Evolutionary conservation across 2,113 vertebrate species (phyloP), one percentile per base, ranked within the genome.

Genomic region (Bostrychus sinensis): DNA sequence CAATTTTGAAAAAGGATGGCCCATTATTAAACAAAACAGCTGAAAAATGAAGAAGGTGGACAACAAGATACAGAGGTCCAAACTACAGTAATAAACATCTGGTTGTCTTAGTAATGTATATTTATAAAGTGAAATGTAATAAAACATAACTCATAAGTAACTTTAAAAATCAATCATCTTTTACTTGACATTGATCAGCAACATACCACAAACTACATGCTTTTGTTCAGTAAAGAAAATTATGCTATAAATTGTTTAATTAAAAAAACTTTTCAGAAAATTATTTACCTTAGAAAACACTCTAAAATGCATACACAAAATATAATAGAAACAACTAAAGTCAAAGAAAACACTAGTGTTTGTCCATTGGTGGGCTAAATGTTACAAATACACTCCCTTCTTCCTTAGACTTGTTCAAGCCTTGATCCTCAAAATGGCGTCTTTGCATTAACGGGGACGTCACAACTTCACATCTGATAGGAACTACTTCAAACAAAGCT

Each of bases 371-470:
- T 87, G 91, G 88, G 54, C 92, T 82, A 20, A 93, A 93, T 51
- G 94, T 92, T 62, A 95, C 91, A 72, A 90, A 93, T 23, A 92
- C 92, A 0, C 81, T 84, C 25, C 92, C 90, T 1, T 89, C 86
- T 26, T 92, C 91, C 41, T 91, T 92, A 37, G 82, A 64, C 9
- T 70, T 76, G 62, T 81, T 75, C 5, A 56, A 72, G 63, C 90
- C 86, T 25, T 87, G 82, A 62, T 92, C 77, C 0, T 79, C 61
- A 9, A 92, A 88, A 50, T 48, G 76, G 56, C 77, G 89, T 51
- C 85, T 92, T 62, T 38, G 72, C 34, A 72, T 65, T 39, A 80
- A 23, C 0, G 95, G 93, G 1, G 94, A 93, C 32, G 92, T 55
- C 20, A 91, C 81, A 7, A 88, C 86, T 53, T 92, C 87, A 0